Base-by-base conservation (phyloP, 2,888 invertebrate genomes). In the Penaeus monodon region DNA sequence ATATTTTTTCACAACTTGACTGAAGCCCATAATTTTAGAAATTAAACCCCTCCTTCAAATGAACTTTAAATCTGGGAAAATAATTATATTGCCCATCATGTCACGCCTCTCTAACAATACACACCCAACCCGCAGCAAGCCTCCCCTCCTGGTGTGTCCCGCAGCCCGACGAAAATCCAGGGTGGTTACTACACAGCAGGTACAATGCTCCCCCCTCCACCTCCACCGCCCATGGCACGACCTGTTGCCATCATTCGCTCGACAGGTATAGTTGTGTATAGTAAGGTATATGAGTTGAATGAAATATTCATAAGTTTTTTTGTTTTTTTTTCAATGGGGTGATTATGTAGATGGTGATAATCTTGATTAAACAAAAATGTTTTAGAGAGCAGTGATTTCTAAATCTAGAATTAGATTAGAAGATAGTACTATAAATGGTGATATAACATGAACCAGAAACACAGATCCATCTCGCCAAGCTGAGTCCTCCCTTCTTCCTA, bases 201-300 rank as follows among this genome's bases (percentile, higher is more conserved):
- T 92, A 96, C 97, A 84, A 98, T 98, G 96, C 94, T 98, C 92
- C 98, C 98, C 12, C 98, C 98, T 49, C 97, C 98, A 14, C 98
- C 98, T 6, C 95, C 98, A 64, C 98, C 98, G 14, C 98, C 98
- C 29, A 97, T 98, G 97, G 98, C 98, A 6, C 94, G 98, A 90
- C 98, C 98, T 0, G 98, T 98, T 57, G 98, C 98, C 90, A 98
- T 99, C 91, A 97, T 98, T 91, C 95, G 98, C 91, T 98, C 98
- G 85, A 97, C 97, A 91, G 96, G 95, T 93, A 94, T 6, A 29
- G 29, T 3, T 64, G 24, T n/a, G 24, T 57, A 12, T 17, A 44
- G 17, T 14, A 57, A 27, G 93, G 91, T 44, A 22, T 17, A 24
- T 7, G n/a, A n/a, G 24, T 20, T 3, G 20, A 24, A 2, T 65